A percentile compares a stretch with the other conserved stretches of the same genome.
These are phyloP conservation scores for Triops longicaudatus DNA, from an alignment of 1,140 invertebrate species.

Conservation along the genomic window DNA sequence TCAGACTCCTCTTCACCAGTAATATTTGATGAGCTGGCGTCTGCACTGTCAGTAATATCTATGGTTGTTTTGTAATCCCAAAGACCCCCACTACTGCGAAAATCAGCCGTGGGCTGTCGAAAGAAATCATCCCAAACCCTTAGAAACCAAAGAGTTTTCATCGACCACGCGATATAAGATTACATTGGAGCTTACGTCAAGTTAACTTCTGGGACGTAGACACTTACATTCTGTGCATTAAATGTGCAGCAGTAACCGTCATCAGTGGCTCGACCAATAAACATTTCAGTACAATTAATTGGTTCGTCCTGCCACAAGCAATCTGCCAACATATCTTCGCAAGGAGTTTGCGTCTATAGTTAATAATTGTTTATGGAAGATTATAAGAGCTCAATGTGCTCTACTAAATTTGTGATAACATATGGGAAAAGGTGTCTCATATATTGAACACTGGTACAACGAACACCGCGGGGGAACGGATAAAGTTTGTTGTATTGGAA, in stretches of 20 bases:
- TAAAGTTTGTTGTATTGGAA: too few relatives aligned
- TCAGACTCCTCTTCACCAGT: background rate
- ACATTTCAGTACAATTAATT: background rate
- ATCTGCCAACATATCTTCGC: background rate
- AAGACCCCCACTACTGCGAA: background rate
- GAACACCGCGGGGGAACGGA: too few relatives aligned
- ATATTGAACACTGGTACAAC: too few relatives aligned
- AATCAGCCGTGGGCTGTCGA: background rate
- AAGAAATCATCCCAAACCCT: background rate
- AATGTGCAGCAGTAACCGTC: slow-evolving; percentile 29
- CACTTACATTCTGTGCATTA: slow-evolving; percentile 6
- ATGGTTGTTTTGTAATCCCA: background rate
- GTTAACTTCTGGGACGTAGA: background rate
- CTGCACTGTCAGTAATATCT: background rate
- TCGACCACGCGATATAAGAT: background rate
- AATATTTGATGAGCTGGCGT: background rate
- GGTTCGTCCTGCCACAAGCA: background rate
- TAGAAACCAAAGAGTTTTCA: background rate
- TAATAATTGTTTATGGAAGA: too few relatives aligned
- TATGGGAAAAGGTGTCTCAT: too few relatives aligned
- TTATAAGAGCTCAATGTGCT: too few relatives aligned
- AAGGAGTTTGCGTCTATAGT: background rate
- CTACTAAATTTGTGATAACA: too few relatives aligned
- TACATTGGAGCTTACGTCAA: background rate
- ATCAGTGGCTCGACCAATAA: slow-evolving; percentile 9